These are phyloP conservation scores for Drosophila athabasca DNA, from an alignment of 1,140 invertebrate genomes.

Conservation along the genomic window DNA sequence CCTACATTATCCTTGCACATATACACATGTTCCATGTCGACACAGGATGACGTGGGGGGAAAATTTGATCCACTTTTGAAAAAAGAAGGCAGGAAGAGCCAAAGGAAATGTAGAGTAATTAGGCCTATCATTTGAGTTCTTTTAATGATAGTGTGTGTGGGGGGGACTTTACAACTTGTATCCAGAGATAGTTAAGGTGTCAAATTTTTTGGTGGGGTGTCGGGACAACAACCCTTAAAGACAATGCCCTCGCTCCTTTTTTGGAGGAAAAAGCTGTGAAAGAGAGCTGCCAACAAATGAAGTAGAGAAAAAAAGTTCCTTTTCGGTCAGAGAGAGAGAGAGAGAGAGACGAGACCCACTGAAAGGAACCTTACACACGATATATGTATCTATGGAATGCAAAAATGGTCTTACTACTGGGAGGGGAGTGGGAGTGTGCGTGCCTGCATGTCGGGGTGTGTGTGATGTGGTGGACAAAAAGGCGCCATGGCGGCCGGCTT, in stretches of 20 bases:
- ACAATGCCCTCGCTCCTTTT: neutral
- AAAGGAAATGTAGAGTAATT: constrained; percentile 17
- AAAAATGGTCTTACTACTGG: constrained; percentile 31
- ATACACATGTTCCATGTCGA: constrained; percentile 18
- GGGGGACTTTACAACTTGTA: constrained; percentile 10
- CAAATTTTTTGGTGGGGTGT: neutral
- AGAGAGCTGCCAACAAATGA: constrained; percentile 39
- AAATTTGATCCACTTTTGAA: constrained; percentile 2
- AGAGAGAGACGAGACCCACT: constrained; percentile 10
- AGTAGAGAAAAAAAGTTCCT: constrained; percentile 44
- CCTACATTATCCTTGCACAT: constrained; percentile 57
- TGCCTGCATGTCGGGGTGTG: too few relatives aligned
- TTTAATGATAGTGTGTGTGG: constrained; percentile 1
- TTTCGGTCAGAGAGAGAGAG: neutral
- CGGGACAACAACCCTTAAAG: neutral
- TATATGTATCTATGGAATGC: constrained; percentile 44
- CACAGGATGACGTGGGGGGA: neutral
- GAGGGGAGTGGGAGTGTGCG: neutral
- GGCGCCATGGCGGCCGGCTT: constrained; percentile 72
- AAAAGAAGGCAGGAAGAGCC: constrained; percentile 1
- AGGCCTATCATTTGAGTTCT: constrained; percentile 10
- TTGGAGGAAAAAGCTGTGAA: constrained; percentile 26
- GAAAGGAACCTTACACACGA: constrained; percentile 23
- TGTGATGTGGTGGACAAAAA: constrained; percentile 36
- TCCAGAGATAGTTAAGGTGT: constrained; percentile 8